These are phyloP conservation scores for Aphidius gifuensis DNA, from an alignment of 1,140 invertebrate genomes.

Conservation along the genomic window DNA sequence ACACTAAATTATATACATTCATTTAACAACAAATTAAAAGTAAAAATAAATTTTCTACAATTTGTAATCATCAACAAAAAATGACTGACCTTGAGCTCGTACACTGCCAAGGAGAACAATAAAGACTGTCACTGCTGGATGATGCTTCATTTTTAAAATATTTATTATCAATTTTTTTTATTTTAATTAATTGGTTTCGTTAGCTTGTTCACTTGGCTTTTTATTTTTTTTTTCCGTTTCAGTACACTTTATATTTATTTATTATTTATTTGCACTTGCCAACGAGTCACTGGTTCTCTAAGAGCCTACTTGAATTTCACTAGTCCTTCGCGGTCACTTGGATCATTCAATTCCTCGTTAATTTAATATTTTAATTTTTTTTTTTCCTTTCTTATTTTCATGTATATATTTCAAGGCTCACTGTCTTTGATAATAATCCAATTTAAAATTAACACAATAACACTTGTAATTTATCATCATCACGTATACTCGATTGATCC, in stretches of 20 bases:
- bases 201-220: not conserved
- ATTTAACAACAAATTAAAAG: too few relatives aligned
- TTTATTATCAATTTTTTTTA: conserved; percentile 18
- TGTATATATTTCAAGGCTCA: too few relatives aligned
- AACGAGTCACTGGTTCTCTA: too few relatives aligned
- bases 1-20: too few relatives aligned
- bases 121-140: conserved; percentile 39
- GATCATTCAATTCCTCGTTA: not conserved
- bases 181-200: not conserved
- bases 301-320: not conserved
- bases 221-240: not conserved
- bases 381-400: too few relatives aligned
- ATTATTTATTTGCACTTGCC: not conserved
- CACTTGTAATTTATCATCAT: too few relatives aligned
- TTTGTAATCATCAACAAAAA: not conserved
- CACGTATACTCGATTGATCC: not conserved
- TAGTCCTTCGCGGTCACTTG: not conserved
- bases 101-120: conserved; percentile 42
- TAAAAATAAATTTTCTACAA: too few relatives aligned
- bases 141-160: conserved; percentile 44
- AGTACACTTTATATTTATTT: not conserved
- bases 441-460: too few relatives aligned
- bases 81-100: conserved; percentile 49
- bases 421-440: too few relatives aligned
- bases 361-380: too few relatives aligned